Conservation (phyloP, 2,113 vertebrate genomes). For the Leptosomus discolor region DNA sequence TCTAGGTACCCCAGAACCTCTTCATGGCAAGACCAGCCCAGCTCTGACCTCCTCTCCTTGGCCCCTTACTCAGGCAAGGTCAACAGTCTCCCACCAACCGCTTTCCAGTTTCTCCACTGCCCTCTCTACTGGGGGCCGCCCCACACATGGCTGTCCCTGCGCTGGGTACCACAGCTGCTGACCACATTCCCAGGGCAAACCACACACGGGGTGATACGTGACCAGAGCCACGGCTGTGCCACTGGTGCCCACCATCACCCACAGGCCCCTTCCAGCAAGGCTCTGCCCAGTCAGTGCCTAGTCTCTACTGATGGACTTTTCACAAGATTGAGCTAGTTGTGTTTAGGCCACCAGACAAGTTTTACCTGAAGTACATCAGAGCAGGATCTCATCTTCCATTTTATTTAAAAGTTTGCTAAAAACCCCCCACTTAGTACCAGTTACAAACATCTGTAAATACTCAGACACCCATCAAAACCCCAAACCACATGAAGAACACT, state of each 20-base stretch:
- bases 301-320: accelerated
- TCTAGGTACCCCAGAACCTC: not conserved
- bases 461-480: not conserved
- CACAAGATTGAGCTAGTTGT: accelerated
- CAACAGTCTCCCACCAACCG: accelerated
- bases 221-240: not conserved
- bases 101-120: not conserved
- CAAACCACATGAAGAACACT: accelerated
- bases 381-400: not conserved
- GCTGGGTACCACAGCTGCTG: not conserved
- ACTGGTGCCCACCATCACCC: not conserved
- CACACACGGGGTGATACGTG: accelerated
- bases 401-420: not conserved
- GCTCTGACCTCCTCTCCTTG: not conserved
- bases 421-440: accelerated
- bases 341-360: not conserved
- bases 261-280: not conserved
- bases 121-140: not conserved
- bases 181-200: not conserved
- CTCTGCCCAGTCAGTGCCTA: not conserved
- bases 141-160: not conserved
- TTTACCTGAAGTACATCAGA: not conserved
- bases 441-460: not conserved
- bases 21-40: not conserved
- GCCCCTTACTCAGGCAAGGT: accelerated